phyloP scores from a whole-genome alignment of 2,113 vertebrate genomes.

The Pedetes capensis region DNA sequence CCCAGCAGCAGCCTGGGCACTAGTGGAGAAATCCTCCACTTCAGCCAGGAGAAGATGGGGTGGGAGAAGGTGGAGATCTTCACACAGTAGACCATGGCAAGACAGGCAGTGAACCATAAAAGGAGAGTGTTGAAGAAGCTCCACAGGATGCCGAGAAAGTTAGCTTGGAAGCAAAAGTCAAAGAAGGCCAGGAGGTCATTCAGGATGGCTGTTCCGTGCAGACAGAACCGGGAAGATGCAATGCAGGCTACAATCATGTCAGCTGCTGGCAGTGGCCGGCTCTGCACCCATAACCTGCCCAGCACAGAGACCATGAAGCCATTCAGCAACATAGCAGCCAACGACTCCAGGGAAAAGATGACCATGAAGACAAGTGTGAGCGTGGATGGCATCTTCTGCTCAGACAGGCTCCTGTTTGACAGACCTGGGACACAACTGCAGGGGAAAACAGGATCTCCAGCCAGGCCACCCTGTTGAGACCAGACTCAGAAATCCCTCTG shows the following conservation, averaged over 20 bases:
- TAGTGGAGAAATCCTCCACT: background rate
- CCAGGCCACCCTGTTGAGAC: background rate
- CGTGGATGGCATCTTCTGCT: background rate
- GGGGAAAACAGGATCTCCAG: background rate
- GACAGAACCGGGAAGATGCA: background rate
- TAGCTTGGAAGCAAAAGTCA: fast-evolving
- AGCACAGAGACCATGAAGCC: conserved; percentile 17
- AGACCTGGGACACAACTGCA: background rate
- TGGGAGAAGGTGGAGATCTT: conserved; percentile 55
- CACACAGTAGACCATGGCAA: conserved; percentile 53
- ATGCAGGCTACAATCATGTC: conserved; percentile 42
- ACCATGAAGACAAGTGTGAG: background rate
- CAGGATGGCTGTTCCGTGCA: background rate
- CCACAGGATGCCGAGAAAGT: background rate
- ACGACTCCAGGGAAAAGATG: background rate
- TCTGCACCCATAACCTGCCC: background rate
- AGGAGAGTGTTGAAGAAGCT: background rate
- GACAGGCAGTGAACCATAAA: conserved; percentile 50
- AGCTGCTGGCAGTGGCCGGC: fast-evolving
- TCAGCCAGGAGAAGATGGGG: conserved; percentile 35
- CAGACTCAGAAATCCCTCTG: background rate
- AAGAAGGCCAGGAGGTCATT: background rate
- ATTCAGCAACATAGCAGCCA: conserved; percentile 47
- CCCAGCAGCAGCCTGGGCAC: conserved; percentile 18
- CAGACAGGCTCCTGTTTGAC: background rate